These are phyloP conservation scores for Conger conger DNA, from an alignment of 2,113 vertebrate species.

Conservation along the genomic window DNA sequence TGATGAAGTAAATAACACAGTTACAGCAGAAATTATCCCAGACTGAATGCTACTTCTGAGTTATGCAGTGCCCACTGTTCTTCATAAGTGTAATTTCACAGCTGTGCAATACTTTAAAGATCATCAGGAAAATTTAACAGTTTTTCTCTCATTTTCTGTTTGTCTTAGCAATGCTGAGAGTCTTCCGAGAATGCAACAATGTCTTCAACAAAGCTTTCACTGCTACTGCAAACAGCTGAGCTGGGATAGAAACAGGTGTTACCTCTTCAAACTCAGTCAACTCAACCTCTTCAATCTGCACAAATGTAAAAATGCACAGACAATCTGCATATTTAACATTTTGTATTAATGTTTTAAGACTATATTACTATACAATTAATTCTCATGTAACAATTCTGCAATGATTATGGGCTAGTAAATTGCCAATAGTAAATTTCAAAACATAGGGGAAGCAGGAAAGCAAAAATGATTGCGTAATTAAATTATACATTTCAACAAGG, in stretches of 20 bases:
- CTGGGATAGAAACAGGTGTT: neutral
- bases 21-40: neutral
- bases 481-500: neutral
- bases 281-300: neutral
- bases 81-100: neutral
- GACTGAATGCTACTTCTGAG: neutral
- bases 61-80: neutral
- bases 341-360: neutral
- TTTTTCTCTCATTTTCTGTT: neutral
- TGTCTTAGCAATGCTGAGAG: neutral
- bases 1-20: neutral
- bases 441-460: neutral
- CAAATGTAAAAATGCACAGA: neutral
- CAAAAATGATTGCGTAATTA: too few species aligned
- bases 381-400: neutral
- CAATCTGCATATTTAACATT: neutral
- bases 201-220: neutral
- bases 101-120: neutral
- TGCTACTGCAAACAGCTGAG: neutral
- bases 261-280: neutral
- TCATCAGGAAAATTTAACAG: neutral
- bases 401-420: neutral
- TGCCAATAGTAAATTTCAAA: neutral
- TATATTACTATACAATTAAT: neutral
- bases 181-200: neutral